These are phyloP conservation scores for Tragelaphus buxtoni DNA, from an alignment of 2,113 vertebrate genomes.

Conservation along the genomic window DNA sequence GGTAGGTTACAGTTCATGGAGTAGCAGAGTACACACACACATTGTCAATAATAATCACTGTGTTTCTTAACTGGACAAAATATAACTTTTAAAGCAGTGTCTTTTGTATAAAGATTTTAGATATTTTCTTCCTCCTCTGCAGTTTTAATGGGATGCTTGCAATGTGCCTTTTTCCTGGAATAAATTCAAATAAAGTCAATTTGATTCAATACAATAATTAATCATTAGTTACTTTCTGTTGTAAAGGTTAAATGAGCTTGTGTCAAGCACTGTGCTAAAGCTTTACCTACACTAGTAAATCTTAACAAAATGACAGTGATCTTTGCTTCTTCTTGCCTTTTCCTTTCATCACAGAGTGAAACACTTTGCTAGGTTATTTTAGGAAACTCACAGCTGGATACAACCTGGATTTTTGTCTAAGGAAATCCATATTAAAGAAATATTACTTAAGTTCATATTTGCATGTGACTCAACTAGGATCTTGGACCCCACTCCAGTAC, in stretches of 20 bases:
- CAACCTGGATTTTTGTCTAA: neutral
- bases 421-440: neutral
- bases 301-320: neutral
- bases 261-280: neutral
- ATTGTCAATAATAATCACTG: neutral
- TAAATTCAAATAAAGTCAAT: conserved; percentile 4
- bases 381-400: neutral
- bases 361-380: neutral
- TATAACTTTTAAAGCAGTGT: conserved; percentile 4
- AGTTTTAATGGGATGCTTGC: neutral
- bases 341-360: neutral
- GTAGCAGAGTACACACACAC: neutral
- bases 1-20: neutral
- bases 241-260: conserved; percentile 18
- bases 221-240: conserved; percentile 12
- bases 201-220: neutral
- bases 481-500: no score
- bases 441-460: neutral
- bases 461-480: neutral
- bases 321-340: neutral
- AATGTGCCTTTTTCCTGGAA: no score
- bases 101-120: neutral
- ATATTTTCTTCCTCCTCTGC: neutral
- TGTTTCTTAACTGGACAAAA: neutral
- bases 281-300: neutral